Evolutionary conservation across 1,140 invertebrate genomes (phyloP).

Genomic region (Drosophila elegans): DNA sequence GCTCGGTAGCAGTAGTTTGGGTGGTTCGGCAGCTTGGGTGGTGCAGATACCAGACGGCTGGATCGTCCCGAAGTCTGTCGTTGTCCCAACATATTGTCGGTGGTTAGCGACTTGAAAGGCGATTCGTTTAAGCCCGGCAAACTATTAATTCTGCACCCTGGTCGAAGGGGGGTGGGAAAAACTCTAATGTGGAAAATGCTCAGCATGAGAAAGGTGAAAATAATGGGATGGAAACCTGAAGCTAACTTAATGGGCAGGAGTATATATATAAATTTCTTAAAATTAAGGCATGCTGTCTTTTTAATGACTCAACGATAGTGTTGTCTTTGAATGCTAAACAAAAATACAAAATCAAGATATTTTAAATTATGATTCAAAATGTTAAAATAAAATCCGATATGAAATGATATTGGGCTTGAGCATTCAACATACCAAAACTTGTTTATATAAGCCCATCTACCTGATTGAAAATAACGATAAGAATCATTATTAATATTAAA

Average conservation of each 20-base stretch:
- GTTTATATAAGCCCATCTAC: no score
- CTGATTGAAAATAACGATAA: no score
- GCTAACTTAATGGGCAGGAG: slow-evolving; percentile 1
- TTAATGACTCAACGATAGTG: not conserved
- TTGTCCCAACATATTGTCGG: slow-evolving; percentile 75
- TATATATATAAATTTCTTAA: not conserved
- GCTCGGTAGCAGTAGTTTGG: slow-evolving; percentile 11
- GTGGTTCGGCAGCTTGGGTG: not conserved
- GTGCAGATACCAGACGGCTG: not conserved
- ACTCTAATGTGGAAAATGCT: slow-evolving; percentile 5
- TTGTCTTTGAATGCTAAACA: not conserved
- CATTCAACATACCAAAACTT: no score
- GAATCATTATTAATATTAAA: no score
- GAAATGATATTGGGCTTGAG: no score
- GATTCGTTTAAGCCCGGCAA: slow-evolving; percentile 81
- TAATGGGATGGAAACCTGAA: slow-evolving; percentile 13
- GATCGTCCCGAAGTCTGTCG: slow-evolving; percentile 32
- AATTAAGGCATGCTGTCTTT: not conserved
- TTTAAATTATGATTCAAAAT: no score
- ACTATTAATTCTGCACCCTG: slow-evolving; percentile 75
- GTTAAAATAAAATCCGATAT: no score
- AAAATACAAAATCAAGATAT: not conserved
- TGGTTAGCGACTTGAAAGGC: slow-evolving; percentile 82
- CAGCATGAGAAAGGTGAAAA: slow-evolving; percentile 11
- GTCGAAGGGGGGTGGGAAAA: not conserved